These are phyloP conservation scores for Ciconia boyciana DNA, from an alignment of 2,113 vertebrate species.

Conservation along the genomic window DNA sequence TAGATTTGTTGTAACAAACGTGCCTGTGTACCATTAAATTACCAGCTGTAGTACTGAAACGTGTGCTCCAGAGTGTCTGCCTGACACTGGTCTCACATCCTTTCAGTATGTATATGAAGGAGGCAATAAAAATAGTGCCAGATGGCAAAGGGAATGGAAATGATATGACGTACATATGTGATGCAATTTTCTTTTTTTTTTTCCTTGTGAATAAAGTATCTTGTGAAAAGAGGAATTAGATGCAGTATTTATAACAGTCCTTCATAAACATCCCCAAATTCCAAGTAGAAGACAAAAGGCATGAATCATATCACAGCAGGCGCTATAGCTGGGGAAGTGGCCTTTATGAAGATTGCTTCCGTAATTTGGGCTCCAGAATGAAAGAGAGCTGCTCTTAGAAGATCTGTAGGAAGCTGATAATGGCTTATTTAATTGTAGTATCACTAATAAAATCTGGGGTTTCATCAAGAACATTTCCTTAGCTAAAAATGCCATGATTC, in stretches of 20 bases:
- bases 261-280: constrained; percentile 77
- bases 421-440: constrained; percentile 64
- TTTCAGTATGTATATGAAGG: constrained; percentile 14
- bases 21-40: not conserved
- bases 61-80: not conserved
- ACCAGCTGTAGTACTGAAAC: not conserved
- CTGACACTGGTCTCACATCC: constrained; percentile 8
- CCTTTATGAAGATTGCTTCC: constrained; percentile 71
- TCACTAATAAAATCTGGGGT: constrained; percentile 57
- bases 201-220: constrained; percentile 61
- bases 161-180: constrained; percentile 49
- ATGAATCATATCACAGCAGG: constrained; percentile 72
- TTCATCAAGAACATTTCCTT: constrained; percentile 71
- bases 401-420: constrained; percentile 80
- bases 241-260: constrained; percentile 68
- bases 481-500: constrained; percentile 65
- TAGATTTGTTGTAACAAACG: not conserved
- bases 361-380: constrained; percentile 63
- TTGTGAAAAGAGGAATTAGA: constrained; percentile 72
- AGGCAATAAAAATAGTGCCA: constrained; percentile 31
- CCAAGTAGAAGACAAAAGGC: constrained; percentile 75
- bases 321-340: constrained; percentile 62
- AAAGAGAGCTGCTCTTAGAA: constrained; percentile 50
- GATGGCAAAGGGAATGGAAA: constrained; percentile 65
- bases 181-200: constrained; percentile 59